Evolutionary conservation across 1,140 invertebrate genomes (phyloP).

Genomic region (Hyles euphorbiae): DNA sequence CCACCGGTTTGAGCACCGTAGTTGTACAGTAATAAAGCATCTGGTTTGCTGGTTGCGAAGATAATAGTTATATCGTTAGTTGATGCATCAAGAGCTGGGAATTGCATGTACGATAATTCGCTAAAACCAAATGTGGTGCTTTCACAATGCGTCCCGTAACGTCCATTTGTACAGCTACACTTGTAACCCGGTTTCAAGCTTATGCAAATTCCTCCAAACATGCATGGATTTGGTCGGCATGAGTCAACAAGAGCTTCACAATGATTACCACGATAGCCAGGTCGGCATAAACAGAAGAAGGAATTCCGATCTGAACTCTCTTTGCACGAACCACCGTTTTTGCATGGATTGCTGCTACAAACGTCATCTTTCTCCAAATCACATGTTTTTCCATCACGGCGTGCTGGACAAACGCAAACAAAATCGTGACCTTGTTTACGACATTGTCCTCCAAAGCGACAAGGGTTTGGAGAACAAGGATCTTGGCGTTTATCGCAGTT

Average conservation of each 20-base stretch:
- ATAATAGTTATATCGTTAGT: conserved; percentile 94
- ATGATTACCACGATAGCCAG: conserved; percentile 91
- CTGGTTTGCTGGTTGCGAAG: conserved; percentile 92
- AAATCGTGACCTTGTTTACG: conserved; percentile 88
- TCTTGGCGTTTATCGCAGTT: conserved; percentile 90
- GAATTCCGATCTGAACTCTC: conserved; percentile 89
- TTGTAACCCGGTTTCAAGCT: conserved; percentile 88
- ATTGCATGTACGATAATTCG: conserved; percentile 92
- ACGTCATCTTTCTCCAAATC: conserved; percentile 88
- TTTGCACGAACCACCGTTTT: conserved; percentile 92
- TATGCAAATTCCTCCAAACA: conserved; percentile 89
- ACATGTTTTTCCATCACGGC: conserved; percentile 88
- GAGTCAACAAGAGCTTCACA: conserved; percentile 91
- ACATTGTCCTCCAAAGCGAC: conserved; percentile 87
- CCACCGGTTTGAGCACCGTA: conserved; percentile 91
- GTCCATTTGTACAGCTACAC: conserved; percentile 90
- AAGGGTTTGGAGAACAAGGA: conserved; percentile 94
- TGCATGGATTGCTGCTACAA: conserved; percentile 89
- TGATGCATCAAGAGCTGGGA: conserved; percentile 87
- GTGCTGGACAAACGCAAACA: conserved; percentile 85
- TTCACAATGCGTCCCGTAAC: conserved; percentile 94
- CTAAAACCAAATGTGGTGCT: conserved; percentile 92
- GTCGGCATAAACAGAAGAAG: conserved; percentile 93
- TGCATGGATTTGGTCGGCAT: conserved; percentile 92
- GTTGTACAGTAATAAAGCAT: conserved; percentile 92